Evolutionary conservation across 2,888 invertebrate genomes (phyloP), one percentile per base, ranked within the genome.

Genomic region (Mystacides longicornis): DNA sequence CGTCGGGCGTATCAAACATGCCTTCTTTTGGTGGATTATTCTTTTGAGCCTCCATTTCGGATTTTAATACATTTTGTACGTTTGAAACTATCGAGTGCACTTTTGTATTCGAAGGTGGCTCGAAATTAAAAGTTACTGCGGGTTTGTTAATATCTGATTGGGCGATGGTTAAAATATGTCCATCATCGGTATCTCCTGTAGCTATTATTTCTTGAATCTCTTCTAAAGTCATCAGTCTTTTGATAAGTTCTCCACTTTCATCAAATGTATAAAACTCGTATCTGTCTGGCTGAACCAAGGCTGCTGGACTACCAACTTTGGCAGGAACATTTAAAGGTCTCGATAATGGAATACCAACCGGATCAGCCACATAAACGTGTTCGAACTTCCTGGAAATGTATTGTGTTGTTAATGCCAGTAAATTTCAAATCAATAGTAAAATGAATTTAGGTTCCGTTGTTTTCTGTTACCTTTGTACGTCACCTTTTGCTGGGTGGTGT

Each of bases 191-290:
- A 67, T 89, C 89, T 0, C 89, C 89, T 31, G 85, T 87, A 0
- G 91, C 91, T 27, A 91, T 89, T 57, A 92, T 86, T 43, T 87
- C 85, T 67, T 89, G 89, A 61, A 92, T 91, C 72, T 92, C 89
- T 65, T 87, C 81, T 64, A 89, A 72, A 5, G 90, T 89, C 91
- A 92, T 92, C 27, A 90, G 76, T 57, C 87, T 79, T 65, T 89
- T 89, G 0, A 91, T 84, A 20, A 91, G 76, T 65, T 91, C 88
- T 14, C 91, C 91, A 54, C 85, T 83, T 65, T 89, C 88, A 65
- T 91, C 87, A 65, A 91, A 89, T 0, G 91, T 90, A 67, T 89
- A 91, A 69, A 91, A 92, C 67, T 91, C 90, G 68, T 91, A 91
- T 66, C 86, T 79, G 67, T 91, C 91, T 1, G 91, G 92, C 62